A percentile compares a stretch with the other conserved stretches of the same genome.
Evolutionary conservation across 2,113 vertebrate genomes (phyloP).

Genomic region (Rutilus rutilus): DNA sequence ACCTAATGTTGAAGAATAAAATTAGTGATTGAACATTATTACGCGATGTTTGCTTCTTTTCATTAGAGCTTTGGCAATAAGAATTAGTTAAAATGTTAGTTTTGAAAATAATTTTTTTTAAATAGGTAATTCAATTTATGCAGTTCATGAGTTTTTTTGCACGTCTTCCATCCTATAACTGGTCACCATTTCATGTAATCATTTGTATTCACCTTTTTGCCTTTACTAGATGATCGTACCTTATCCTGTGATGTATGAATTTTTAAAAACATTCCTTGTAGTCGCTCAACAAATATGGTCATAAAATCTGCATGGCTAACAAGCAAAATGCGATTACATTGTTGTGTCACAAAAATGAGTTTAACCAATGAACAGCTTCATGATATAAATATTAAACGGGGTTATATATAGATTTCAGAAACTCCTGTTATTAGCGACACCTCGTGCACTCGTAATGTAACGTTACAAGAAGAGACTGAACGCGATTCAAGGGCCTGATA

Average conservation of each 20-base stretch:
- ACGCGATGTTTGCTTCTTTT: background rate
- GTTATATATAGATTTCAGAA: too few relatives aligned
- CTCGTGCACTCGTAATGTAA: too few relatives aligned
- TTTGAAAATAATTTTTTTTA: background rate
- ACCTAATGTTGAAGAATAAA: conserved; percentile 42
- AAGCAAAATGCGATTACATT: background rate
- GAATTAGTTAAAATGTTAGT: background rate
- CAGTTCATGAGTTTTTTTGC: background rate
- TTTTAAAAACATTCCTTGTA: background rate
- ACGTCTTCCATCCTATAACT: background rate
- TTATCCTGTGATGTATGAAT: background rate
- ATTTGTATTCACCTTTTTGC: background rate
- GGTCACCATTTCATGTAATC: background rate
- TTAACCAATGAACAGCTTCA: too few relatives aligned
- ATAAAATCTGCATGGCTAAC: background rate
- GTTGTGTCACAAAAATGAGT: background rate
- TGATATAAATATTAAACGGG: background rate
- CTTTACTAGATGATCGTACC: background rate
- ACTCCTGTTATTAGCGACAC: too few relatives aligned
- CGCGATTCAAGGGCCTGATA: too few relatives aligned
- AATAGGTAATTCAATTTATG: background rate
- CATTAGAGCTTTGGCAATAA: background rate
- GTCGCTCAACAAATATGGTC: background rate
- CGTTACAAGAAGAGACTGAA: too few relatives aligned
- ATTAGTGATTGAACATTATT: conserved; percentile 2